Evolutionary conservation across 2,888 invertebrate genomes (phyloP).

Genomic region (Arrhopalites spinosus): DNA sequence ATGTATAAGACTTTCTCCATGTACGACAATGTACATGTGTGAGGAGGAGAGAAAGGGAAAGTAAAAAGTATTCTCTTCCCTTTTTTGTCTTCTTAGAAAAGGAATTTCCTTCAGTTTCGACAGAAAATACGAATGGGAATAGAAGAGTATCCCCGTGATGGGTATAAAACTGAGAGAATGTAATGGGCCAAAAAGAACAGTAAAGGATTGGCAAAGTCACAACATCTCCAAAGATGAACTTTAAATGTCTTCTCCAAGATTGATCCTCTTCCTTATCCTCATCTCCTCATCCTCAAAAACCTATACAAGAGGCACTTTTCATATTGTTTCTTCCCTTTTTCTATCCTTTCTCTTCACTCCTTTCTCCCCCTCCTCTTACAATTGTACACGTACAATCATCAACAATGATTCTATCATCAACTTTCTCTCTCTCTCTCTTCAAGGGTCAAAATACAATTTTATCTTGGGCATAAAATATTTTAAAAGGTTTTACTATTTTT

Average conservation of each 20-base stretch:
- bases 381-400: too few species aligned
- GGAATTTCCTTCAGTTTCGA: conserved; percentile 21
- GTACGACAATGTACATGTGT: background rate
- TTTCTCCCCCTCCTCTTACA: too few species aligned
- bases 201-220: conserved; percentile 51
- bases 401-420: too few species aligned
- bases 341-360: too few species aligned
- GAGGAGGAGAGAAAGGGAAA: background rate
- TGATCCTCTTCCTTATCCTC: conserved; percentile 5
- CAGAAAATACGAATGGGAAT: conserved; percentile 50
- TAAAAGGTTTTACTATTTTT: too few species aligned
- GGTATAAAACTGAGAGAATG: conserved; percentile 50
- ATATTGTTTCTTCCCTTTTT: background rate
- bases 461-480: too few species aligned
- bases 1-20: too few species aligned
- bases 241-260: conserved; percentile 49
- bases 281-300: background rate
- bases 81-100: background rate
- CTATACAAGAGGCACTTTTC: background rate
- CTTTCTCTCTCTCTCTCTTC: too few species aligned
- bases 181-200: conserved; percentile 48
- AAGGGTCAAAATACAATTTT: too few species aligned
- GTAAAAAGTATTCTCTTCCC: too few species aligned
- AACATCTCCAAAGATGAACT: conserved; percentile 53
- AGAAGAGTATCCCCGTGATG: conserved; percentile 51